A percentile compares a stretch with the other conserved stretches of the same genome.
These are phyloP conservation scores for Nasonia vitripennis DNA, from an alignment of 1,140 invertebrate species.

Conservation along the genomic window DNA sequence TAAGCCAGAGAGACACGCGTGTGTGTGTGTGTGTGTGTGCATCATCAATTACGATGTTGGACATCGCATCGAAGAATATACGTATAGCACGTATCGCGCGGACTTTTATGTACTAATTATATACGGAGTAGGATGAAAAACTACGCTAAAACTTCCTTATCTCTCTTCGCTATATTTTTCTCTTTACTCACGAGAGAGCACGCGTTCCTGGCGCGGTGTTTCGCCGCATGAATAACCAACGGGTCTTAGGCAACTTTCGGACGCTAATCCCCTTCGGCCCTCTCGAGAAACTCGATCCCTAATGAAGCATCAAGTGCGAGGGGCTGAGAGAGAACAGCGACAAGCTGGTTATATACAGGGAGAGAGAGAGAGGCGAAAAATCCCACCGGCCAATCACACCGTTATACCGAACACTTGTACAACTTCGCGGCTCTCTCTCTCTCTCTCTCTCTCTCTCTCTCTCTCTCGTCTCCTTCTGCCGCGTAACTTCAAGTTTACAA, in stretches of 20 bases:
- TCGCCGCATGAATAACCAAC: conserved; percentile 22
- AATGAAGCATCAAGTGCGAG: conserved; percentile 49
- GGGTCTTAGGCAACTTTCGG: conserved; percentile 32
- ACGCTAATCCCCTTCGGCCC: not conserved
- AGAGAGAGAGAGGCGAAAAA: not conserved
- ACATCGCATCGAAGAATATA: too few species aligned
- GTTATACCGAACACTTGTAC: not conserved
- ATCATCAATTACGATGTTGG: too few species aligned
- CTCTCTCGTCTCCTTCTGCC: not conserved
- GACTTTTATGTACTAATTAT: too few species aligned
- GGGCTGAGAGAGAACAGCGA: not conserved
- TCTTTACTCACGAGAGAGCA: too few species aligned
- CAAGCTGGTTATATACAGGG: not conserved
- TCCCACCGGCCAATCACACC: conserved; percentile 23
- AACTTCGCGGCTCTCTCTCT: not conserved
- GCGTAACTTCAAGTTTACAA: conserved; percentile 33
- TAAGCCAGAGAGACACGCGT: too few species aligned
- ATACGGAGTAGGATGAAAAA: too few species aligned
- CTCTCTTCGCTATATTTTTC: not conserved
- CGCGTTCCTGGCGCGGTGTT: not conserved
- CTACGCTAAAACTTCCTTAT: not conserved
- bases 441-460: too few species aligned
- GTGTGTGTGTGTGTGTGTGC: too few species aligned
- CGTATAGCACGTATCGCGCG: too few species aligned
- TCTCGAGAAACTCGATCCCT: conserved; percentile 34